Percentiles rank a stretch among this genome's conserved stretches.
phyloP scores from a whole-genome alignment of 2,888 invertebrate species.

The Anodontia alba region DNA sequence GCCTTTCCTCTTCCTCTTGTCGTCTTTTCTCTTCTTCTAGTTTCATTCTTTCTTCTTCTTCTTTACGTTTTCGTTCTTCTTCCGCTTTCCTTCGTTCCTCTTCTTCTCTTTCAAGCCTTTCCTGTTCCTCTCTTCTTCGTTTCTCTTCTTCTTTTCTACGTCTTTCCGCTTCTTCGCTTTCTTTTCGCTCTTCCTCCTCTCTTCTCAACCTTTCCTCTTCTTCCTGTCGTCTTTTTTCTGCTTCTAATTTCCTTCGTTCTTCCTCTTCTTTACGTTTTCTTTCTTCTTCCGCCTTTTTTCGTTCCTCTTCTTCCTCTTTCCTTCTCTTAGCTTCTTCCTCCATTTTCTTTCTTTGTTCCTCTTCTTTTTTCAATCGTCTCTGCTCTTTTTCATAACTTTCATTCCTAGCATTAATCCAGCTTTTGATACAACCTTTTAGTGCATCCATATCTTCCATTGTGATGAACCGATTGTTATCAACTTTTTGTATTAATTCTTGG shows the following conservation, averaged over 20 bases:
- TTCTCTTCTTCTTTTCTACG: not conserved
- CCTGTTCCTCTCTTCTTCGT: not conserved
- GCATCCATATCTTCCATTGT: constrained; percentile 16
- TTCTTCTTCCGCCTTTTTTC: no score
- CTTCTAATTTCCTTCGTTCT: no score
- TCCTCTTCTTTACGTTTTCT: no score
- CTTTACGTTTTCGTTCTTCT: not conserved
- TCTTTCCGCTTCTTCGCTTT: not conserved
- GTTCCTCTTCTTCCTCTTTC: no score
- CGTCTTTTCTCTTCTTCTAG: not conserved
- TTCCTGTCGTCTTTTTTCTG: no score
- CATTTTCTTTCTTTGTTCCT: constrained; percentile 12
- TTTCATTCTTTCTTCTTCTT: not conserved
- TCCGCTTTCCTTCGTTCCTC: not conserved
- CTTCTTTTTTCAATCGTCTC: constrained; percentile 1
- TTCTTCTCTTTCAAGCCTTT: not conserved
- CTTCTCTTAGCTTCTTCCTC: no score
- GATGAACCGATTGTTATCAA: not conserved
- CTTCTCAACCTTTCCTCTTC: no score
- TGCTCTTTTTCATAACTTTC: constrained; percentile 31
- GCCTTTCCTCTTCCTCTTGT: not conserved
- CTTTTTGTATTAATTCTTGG: not conserved
- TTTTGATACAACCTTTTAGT: constrained; percentile 31
- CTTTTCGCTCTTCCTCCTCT: no score
- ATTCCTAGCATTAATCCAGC: constrained; percentile 29